Conservation (phyloP, 92 coral and sea anemone genomes). For the Siderastrea siderea region DNA sequence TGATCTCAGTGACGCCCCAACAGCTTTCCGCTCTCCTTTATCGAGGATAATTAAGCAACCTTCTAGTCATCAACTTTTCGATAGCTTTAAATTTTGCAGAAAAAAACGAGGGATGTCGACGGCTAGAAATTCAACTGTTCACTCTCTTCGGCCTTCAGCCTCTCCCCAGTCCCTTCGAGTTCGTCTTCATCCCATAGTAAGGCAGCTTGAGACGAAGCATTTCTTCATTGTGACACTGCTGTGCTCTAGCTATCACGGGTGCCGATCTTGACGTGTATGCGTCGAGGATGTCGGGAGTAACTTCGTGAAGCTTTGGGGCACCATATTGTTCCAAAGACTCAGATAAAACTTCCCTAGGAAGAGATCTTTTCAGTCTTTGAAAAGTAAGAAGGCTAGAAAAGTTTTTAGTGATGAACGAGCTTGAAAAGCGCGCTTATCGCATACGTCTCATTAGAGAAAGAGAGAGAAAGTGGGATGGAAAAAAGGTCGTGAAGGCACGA, state of each 20-base stretch:
- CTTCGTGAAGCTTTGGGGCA: conserved; percentile 85
- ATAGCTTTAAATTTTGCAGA: no score
- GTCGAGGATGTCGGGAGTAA: conserved; percentile 69
- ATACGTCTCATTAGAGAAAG: no score
- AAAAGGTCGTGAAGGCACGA: no score
- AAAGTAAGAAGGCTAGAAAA: not conserved
- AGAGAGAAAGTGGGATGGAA: no score
- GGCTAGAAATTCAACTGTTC: conserved; percentile 71
- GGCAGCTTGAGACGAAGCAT: conserved; percentile 78
- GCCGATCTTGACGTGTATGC: conserved; percentile 85
- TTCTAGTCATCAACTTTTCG: no score
- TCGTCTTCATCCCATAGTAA: conserved; percentile 86
- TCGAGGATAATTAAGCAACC: no score
- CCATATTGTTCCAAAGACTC: conserved; percentile 15
- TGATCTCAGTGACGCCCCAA: no score
- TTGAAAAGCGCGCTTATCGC: no score
- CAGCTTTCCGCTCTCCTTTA: no score
- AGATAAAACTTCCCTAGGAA: no score
- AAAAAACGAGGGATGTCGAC: no score
- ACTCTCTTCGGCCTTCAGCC: conserved; percentile 15
- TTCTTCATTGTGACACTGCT: conserved; percentile 87
- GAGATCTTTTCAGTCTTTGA: no score
- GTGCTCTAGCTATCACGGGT: conserved; percentile 95
- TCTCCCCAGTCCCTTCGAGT: conserved; percentile 30
- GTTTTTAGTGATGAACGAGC: not conserved